Percentiles rank a stretch among this genome's conserved stretches.
Conservation (phyloP, 2,888 invertebrate genomes). For the Caenorhabditis sp. region DNA sequence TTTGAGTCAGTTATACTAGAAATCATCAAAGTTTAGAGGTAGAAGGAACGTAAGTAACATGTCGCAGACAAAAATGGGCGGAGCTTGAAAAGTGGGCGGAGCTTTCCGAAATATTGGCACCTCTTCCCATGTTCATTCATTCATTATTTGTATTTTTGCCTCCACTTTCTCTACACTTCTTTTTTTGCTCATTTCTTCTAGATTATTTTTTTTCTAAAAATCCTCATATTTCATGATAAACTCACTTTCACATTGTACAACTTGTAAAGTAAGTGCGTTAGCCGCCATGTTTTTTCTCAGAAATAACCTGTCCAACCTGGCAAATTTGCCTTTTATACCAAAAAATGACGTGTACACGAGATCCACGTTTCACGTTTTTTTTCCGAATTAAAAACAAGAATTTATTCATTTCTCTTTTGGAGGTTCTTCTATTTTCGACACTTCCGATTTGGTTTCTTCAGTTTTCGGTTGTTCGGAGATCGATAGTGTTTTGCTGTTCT, state of each 20-base stretch:
- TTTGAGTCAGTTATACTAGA: too few relatives aligned
- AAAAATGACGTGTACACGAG: not conserved
- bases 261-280: constrained; percentile 26
- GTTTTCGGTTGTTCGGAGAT: not conserved
- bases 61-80: too few relatives aligned
- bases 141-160: too few relatives aligned
- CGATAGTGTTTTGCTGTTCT: not conserved
- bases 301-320: not conserved
- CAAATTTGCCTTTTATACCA: not conserved
- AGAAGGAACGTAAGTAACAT: too few relatives aligned
- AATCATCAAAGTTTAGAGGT: too few relatives aligned
- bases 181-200: too few relatives aligned
- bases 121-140: too few relatives aligned
- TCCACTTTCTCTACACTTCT: too few relatives aligned
- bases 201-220: too few relatives aligned
- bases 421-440: not conserved
- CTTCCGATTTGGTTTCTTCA: not conserved
- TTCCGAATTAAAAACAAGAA: not conserved
- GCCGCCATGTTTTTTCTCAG: constrained; percentile 24
- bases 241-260: constrained; percentile 32
- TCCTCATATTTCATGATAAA: too few relatives aligned
- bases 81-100: too few relatives aligned
- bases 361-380: not conserved
- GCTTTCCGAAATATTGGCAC: too few relatives aligned
- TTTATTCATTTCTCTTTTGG: not conserved